Base-by-base conservation (phyloP, 2,888 invertebrate species). In the Synergus laeviventris region DNA sequence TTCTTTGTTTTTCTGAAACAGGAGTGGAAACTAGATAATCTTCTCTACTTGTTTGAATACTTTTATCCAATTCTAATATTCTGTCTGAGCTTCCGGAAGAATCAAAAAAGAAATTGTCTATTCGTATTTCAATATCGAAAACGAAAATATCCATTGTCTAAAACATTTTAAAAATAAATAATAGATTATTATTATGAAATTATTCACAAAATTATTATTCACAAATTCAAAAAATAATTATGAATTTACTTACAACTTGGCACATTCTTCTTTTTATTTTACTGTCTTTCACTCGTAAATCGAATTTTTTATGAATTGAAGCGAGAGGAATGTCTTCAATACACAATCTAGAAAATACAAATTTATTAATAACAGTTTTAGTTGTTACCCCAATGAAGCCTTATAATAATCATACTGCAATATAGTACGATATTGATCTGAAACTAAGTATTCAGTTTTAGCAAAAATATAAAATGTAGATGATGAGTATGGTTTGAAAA, bases 401-500 rank as follows among this genome's bases (percentile, higher is more conserved):
- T 59, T 42, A 2, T 18, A 16, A 64, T 42, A 61, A 56, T 45
- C 73, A 80, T 82, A 91, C 91, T 85, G 87, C 73, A 91, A 81
- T 73, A 89, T 86, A 18, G 86, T 83, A 21, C 87, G 84, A 80
- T 91, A 90, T 59, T 85, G 81, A 38, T 88, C 89, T 11, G 81
- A 73, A 5, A 62, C 38, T 38, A 86, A 73, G 73, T 84, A 80
- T 61, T 82, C 79, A n/a, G 86, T 78, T 75, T 76, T 77, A 9
- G 87, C 83, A 36, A 81, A 80, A 21, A 92, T 80, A 18, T 84
- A 82, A 77, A 91, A 91, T 14, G 86, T 85, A 2, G 85, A 84
- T 1, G 76, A 79, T 2, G 88, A 86, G 59, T 87, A 86, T 11
- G 88, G 84, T 2, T 82, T 79, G 60, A 92, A 83, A 59, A 81